Evolutionary conservation across 2,797 vertebrate species (phyloP).

Genomic region (Salmo trutta): DNA sequence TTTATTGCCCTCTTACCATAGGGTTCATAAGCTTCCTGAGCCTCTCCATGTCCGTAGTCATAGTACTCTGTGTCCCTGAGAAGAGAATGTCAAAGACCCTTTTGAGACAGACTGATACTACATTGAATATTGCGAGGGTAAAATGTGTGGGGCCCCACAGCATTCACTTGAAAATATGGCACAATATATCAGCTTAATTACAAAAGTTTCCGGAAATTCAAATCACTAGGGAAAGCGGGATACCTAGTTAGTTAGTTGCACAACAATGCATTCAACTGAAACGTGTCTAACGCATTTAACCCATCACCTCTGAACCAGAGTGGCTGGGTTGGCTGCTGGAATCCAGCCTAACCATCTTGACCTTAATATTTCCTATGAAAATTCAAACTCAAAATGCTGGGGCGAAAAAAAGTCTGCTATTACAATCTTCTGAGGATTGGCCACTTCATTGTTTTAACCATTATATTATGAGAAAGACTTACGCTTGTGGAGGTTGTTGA

Average conservation of each 20-base stretch:
- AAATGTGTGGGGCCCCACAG: background rate
- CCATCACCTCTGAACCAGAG: too few species aligned
- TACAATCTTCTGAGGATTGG: background rate
- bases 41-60: slow-evolving; percentile 96
- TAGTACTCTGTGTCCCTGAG: slow-evolving; percentile 96
- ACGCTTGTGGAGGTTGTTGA: slow-evolving; percentile 89
- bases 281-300: too few species aligned
- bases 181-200: background rate
- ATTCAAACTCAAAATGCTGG: too few species aligned
- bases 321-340: background rate
- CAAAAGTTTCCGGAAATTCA: background rate
- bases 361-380: too few species aligned
- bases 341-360: background rate
- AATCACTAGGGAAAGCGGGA: background rate
- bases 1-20: slow-evolving; percentile 83
- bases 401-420: too few species aligned
- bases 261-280: too few species aligned
- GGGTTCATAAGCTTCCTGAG: slow-evolving; percentile 88
- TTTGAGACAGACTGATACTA: background rate
- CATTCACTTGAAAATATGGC: too few species aligned
- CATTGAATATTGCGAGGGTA: background rate
- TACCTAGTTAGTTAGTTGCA: too few species aligned
- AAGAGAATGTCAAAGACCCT: slow-evolving; percentile 24
- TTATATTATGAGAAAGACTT: slow-evolving; percentile 59
- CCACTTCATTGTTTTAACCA: background rate